Percentiles rank a stretch among this genome's conserved stretches.
Conservation (phyloP, 2,888 invertebrate genomes). For the Silvanus unidentatus region DNA sequence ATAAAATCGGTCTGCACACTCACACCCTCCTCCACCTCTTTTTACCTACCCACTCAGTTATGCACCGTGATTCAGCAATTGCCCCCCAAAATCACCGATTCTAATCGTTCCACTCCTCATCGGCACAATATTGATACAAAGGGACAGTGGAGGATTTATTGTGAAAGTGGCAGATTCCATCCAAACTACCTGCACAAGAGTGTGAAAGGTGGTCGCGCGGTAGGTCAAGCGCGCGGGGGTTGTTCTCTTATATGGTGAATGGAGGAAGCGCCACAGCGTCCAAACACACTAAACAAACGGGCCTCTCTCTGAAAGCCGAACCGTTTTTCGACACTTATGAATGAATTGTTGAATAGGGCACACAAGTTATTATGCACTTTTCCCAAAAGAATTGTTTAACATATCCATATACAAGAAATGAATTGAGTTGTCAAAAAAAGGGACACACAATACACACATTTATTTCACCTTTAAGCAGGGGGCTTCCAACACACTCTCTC, state of each 20-base stretch:
- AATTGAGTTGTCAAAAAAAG: slow-evolving; percentile 43
- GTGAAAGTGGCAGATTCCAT: slow-evolving; percentile 15
- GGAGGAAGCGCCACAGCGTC: slow-evolving; percentile 51
- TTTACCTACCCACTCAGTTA: slow-evolving; percentile 15
- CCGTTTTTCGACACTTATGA: slow-evolving; percentile 34
- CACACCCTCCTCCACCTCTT: too few species aligned
- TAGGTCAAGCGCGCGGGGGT: slow-evolving; percentile 41
- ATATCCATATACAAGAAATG: slow-evolving; percentile 19
- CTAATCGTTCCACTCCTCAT: slow-evolving; percentile 35
- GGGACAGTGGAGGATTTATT: slow-evolving; percentile 32
- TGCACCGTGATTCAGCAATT: slow-evolving; percentile 39
- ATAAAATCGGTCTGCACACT: too few species aligned
- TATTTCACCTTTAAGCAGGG: slow-evolving; percentile 36
- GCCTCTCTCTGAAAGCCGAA: too few species aligned
- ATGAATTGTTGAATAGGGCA: neutral
- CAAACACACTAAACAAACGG: too few species aligned
- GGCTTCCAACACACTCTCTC: slow-evolving; percentile 16
- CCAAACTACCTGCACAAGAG: slow-evolving; percentile 31
- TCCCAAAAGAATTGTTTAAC: neutral
- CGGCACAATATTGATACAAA: slow-evolving; percentile 45
- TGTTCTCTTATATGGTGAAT: slow-evolving; percentile 53
- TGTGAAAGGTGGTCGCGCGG: slow-evolving; percentile 7
- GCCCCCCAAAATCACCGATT: slow-evolving; percentile 39
- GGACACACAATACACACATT: slow-evolving; percentile 40
- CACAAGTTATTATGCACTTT: too few species aligned